Base-by-base conservation (phyloP, 2,113 vertebrate genomes). In the Apus apus region DNA sequence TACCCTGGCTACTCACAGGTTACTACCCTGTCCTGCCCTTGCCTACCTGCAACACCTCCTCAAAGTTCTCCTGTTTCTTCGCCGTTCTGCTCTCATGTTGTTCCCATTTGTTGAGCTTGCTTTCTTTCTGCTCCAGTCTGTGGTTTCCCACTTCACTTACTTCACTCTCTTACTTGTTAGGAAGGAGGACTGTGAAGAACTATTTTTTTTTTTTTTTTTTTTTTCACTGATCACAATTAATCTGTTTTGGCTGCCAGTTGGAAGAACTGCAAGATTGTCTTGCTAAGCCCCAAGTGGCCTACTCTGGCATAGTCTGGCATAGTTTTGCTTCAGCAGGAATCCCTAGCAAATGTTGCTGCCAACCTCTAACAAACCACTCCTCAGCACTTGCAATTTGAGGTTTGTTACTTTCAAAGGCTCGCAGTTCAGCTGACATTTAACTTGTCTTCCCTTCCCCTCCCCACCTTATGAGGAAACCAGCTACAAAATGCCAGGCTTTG, bases 401-500 rank as follows among this genome's bases (percentile, higher is more conserved):
- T 83, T 64, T 89, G 62, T 48, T 89, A 61, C 30, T 87, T 56
- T 6, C 15, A 91, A 81, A 75, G n/a, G 34, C 27, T 85, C 75
- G 54, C 25, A 76, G 48, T 5, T 79, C 20, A 32, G 13, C 27
- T 91, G 66, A 79, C 53, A 75, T 87, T 61, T 72, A 80, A 7
- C 3, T 83, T 43, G 40, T 13, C 20, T 29, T 6, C 22, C 29
- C 7, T 4, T 3, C 27, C 14, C 0, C 26, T 11, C 11, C 21
- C 22, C 22, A 4, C 23, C 14, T 5, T 2, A 6, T 43, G 4
- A 51, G 21, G 34, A 79, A 67, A 43, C 1, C 9, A 68, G 8
- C 20, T 45, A 18, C 22, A 61, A 61, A 85, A 66, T 73, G 2
- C 21, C 34, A 60, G 16, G 8, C 32, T 67, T 86, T 64, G 3